Conservation (phyloP, 2,797 vertebrate species). For the Notoglanidium macrostoma region DNA sequence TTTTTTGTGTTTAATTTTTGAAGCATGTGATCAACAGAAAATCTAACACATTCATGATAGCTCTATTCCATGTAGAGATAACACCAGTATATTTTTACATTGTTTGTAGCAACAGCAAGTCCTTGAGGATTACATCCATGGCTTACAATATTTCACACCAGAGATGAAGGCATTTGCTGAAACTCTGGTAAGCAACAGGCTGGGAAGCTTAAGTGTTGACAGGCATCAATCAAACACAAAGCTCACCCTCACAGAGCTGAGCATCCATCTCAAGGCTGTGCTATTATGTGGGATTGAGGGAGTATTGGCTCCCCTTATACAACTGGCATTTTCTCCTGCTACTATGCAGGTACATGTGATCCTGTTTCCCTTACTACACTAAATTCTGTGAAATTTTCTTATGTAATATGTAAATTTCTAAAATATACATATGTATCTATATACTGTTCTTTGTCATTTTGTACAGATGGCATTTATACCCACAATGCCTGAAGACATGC, state of each 20-base stretch:
- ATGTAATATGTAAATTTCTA: background rate
- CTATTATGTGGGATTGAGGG: slow-evolving; percentile 73
- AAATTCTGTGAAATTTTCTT: slow-evolving; percentile 8
- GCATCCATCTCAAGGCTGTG: slow-evolving; percentile 77
- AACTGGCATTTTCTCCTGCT: slow-evolving; percentile 75
- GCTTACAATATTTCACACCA: slow-evolving; percentile 67
- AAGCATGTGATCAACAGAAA: slow-evolving; percentile 7
- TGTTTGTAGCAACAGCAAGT: slow-evolving; percentile 20
- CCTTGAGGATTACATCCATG: slow-evolving; percentile 72
- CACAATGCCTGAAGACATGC: slow-evolving; percentile 91
- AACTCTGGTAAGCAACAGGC: slow-evolving; percentile 74
- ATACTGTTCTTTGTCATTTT: slow-evolving; percentile 20
- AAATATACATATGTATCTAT: background rate
- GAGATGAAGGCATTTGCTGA: slow-evolving; percentile 71
- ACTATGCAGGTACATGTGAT: slow-evolving; percentile 80
- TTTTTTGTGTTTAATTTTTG: background rate
- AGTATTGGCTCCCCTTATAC: slow-evolving; percentile 77
- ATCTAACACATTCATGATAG: background rate
- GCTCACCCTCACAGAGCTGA: slow-evolving; percentile 71
- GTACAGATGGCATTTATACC: slow-evolving; percentile 85
- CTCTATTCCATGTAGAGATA: background rate
- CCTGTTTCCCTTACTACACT: background rate
- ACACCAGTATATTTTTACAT: background rate
- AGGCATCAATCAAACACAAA: slow-evolving; percentile 17
- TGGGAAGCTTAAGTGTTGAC: slow-evolving; percentile 63